Conservation (phyloP, 2,113 vertebrate species). For the Lamprotornis superbus region DNA sequence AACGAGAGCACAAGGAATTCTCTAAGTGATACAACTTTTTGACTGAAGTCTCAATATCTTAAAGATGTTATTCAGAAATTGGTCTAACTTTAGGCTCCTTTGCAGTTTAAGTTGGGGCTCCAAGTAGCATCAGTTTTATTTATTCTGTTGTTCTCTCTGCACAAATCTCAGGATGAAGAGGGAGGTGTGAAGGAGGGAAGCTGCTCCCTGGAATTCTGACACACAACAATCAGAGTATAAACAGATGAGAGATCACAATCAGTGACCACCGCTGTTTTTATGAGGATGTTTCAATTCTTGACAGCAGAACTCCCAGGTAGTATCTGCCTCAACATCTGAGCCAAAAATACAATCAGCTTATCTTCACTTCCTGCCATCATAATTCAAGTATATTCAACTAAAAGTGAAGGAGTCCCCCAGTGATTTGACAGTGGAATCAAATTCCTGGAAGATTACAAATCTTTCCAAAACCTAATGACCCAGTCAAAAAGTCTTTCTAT, state of each 20-base stretch:
- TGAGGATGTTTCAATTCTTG: not conserved
- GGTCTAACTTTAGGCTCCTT: not conserved
- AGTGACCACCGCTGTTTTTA: not conserved
- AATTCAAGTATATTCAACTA: not conserved
- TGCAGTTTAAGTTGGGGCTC: not conserved
- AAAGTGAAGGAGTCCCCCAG: not conserved
- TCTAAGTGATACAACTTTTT: not conserved
- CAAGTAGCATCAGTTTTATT: not conserved
- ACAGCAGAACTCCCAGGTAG: constrained; percentile 1
- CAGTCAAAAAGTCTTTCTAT: constrained; percentile 9
- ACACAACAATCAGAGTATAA: not conserved
- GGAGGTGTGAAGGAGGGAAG: not conserved
- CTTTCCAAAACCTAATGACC: constrained; percentile 49
- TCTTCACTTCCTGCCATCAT: not conserved
- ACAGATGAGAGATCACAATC: not conserved
- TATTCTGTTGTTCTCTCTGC: not conserved
- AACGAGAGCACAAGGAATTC: not conserved
- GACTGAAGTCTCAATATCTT: not conserved
- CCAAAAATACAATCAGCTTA: not conserved
- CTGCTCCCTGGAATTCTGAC: not conserved
- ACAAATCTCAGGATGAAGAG: not conserved
- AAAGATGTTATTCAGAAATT: not conserved
- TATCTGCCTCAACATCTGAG: not conserved
- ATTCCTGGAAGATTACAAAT: constrained; percentile 40
- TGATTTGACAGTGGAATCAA: constrained; percentile 16